Conservation (phyloP, 2,113 vertebrate species). For the Cavia porcellus region DNA sequence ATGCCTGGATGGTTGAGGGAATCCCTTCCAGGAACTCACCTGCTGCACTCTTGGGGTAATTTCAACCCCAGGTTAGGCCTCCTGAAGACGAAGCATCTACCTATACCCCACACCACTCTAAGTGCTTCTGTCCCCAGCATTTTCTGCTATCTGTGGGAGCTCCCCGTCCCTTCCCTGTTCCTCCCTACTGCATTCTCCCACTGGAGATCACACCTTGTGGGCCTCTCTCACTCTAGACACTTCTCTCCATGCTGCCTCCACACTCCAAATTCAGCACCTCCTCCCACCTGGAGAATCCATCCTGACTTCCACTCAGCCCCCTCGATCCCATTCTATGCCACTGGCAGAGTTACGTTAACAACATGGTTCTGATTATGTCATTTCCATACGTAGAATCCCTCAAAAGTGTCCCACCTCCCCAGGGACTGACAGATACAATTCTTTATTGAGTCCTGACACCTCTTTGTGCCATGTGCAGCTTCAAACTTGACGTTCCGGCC, state of each 20-base stretch:
- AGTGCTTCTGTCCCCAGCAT: not conserved
- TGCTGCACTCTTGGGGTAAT: not conserved
- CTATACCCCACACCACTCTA: not conserved
- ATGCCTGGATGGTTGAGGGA: not conserved
- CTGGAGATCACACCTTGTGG: not conserved
- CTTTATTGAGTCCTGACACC: not conserved
- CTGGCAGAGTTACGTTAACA: not conserved
- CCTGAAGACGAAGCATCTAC: not conserved
- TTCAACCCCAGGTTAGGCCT: not conserved
- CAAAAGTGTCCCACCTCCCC: not conserved
- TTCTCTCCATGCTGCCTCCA: not conserved
- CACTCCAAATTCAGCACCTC: not conserved
- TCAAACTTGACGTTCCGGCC: not conserved
- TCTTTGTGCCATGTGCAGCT: not conserved
- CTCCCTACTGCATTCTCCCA: not conserved
- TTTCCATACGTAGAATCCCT: not conserved
- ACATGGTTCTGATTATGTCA: not conserved
- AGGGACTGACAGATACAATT: not conserved
- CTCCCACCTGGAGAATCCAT: not conserved
- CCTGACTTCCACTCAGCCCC: not conserved
- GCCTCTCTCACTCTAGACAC: not conserved
- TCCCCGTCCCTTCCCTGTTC: not conserved
- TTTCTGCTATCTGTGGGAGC: not conserved
- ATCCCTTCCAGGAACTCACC: not conserved
- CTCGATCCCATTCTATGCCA: not conserved